Base-by-base conservation (phyloP, 2,797 vertebrate species). In the Ceryle rudis region DNA sequence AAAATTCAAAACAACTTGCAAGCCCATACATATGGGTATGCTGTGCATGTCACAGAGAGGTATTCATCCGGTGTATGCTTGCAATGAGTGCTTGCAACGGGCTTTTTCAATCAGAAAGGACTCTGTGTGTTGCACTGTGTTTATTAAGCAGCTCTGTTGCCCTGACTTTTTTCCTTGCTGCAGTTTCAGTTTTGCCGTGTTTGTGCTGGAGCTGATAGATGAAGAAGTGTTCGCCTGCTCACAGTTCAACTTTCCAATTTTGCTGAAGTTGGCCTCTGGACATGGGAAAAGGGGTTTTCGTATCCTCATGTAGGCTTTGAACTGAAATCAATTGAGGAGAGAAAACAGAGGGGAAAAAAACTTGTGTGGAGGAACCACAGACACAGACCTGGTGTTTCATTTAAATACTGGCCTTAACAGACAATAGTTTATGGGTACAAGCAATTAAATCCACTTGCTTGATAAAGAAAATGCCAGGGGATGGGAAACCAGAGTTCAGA, bases 401-500 rank as follows among this genome's bases (percentile, higher is more conserved):
- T 81, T 19, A 54, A 74, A 25, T 31, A 18, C n/a, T 1, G 6
- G 5, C 41, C 52, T 72, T 13, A 46, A 2, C 46, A 46, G 39
- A 14, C 57, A 14, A 1, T 11, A 14, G 23, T 25, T 86, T 16
- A 11, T 14, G 17, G 23, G 11, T 64, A 19, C 31, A 33, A 92
- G 44, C 31, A 69, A 23, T 72, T 54, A 13, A 11, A 15, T 49
- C n/a, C 9, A 1, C 25, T 33, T 52, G 67, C 71, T 5, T 51
- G 37, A 35, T 1, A 4, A 62, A 20, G 11, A 52, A 5, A 81
- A 52, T 0, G 0, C n/a, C 39, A 66, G 47, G 79, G 42, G 51
- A 23, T 10, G 12, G 31, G 51, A 25, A 73, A 4, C 13, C 0
- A 1, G 52, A 39, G 3, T 4, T 64, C 2, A 3, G 17, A 69